phyloP scores from a whole-genome alignment of 2,797 vertebrate species.

The Fratercula arctica region DNA sequence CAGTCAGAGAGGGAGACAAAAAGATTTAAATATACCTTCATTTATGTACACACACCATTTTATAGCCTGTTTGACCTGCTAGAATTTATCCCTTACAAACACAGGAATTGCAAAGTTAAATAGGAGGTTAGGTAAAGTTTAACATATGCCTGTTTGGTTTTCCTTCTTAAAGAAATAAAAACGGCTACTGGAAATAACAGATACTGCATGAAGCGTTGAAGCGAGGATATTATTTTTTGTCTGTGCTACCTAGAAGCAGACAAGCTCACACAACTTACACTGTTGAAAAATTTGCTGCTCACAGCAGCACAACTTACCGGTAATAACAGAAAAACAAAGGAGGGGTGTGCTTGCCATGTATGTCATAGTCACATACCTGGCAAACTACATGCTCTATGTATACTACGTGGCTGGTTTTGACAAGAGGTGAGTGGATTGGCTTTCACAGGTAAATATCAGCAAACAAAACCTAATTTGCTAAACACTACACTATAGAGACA shows the following conservation, averaged over 20 bases:
- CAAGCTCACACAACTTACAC: background rate
- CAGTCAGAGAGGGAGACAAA: background rate
- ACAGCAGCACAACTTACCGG: background rate
- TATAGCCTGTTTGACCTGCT: background rate
- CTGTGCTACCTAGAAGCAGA: background rate
- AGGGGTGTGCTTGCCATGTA: background rate
- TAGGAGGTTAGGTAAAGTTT: background rate
- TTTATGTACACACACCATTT: background rate
- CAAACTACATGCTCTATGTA: constrained; percentile 9
- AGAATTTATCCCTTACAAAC: background rate
- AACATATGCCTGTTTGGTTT: accelerated
- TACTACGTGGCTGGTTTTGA: background rate
- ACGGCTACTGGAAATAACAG: background rate
- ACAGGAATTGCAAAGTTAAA: background rate
- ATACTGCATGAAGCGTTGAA: background rate
- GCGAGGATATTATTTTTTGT: background rate
- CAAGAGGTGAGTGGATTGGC: constrained; percentile 35
- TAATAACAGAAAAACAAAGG: constrained; percentile 45
- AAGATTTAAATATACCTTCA: background rate
- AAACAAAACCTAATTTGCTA: constrained; percentile 46
- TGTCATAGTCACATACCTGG: constrained; percentile 20
- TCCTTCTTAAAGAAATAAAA: background rate
- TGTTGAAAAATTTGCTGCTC: constrained; percentile 13
- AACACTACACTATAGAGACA: constrained; percentile 24
- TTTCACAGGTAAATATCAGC: constrained; percentile 47